Evolutionary conservation across 2,113 vertebrate species (phyloP).

Genomic region (Himantopus leucocephalus): DNA sequence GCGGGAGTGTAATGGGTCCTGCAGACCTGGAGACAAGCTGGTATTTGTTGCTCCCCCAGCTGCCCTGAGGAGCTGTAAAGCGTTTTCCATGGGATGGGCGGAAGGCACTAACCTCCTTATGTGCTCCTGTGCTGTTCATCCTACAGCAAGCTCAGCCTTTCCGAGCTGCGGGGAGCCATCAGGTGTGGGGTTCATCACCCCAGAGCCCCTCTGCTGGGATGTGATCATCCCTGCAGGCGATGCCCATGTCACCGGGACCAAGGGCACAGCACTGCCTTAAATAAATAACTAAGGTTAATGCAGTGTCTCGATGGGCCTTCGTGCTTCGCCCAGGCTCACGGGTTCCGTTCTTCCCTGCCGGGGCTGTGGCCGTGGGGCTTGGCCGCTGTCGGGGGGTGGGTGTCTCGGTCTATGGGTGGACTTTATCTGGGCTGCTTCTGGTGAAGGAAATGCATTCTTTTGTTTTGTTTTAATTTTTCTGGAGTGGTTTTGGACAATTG

Average conservation of each 20-base stretch:
- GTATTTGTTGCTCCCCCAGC: neutral
- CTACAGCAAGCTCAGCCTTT: neutral
- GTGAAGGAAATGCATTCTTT: conserved; percentile 38
- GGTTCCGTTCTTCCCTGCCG: neutral
- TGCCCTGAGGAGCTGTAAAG: rapidly evolving
- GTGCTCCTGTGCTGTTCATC: neutral
- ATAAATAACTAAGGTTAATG: neutral
- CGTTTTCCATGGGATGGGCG: neutral
- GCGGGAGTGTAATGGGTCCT: rapidly evolving
- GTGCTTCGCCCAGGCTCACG: rapidly evolving
- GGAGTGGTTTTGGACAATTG: conserved; percentile 43
- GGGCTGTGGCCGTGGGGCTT: neutral
- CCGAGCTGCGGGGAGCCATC: neutral
- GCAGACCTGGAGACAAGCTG: neutral
- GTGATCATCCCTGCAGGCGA: rapidly evolving
- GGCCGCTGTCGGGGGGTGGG: rapidly evolving
- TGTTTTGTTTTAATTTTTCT: conserved; percentile 34
- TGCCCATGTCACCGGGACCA: rapidly evolving
- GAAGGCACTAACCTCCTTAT: rapidly evolving
- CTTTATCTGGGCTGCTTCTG: neutral
- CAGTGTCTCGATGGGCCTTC: neutral
- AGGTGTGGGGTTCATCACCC: rapidly evolving
- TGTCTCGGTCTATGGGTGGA: rapidly evolving
- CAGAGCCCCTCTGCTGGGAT: rapidly evolving
- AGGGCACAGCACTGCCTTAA: neutral